Conservation (phyloP, 2,113 vertebrate genomes). For the Seriola quinqueradiata region DNA sequence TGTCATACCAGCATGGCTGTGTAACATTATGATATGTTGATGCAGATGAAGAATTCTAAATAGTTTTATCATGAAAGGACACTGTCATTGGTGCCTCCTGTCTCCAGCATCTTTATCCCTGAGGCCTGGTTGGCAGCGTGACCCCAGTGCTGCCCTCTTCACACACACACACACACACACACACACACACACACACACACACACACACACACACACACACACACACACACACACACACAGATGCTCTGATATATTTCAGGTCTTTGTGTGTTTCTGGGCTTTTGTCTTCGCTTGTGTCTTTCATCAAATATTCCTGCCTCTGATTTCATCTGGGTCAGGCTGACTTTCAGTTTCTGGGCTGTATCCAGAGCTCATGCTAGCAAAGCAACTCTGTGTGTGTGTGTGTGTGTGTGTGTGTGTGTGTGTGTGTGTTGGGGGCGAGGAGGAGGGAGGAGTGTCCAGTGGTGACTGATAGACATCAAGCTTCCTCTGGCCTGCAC, state of each 20-base stretch:
- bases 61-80: background rate
- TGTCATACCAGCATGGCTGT: background rate
- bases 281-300: conserved; percentile 14
- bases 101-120: background rate
- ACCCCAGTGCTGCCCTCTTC: background rate
- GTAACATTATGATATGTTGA: background rate
- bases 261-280: background rate
- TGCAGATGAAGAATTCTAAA: background rate
- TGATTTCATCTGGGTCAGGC: conserved; percentile 56
- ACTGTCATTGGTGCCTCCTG: conserved; percentile 17
- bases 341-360: conserved; percentile 29
- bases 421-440: background rate
- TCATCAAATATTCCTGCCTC: conserved; percentile 37
- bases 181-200: background rate
- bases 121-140: background rate
- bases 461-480: conserved; percentile 47
- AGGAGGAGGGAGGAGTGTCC: conserved; percentile 6
- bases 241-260: background rate
- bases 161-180: background rate
- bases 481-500: conserved; percentile 54
- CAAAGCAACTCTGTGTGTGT: background rate
- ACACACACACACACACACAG: background rate
- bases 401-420: conserved; percentile 2
- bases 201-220: background rate
- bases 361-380: conserved; percentile 10